These are phyloP conservation scores for Chloroceryle amazona DNA, from an alignment of 2,797 vertebrate species.

Conservation along the genomic window DNA sequence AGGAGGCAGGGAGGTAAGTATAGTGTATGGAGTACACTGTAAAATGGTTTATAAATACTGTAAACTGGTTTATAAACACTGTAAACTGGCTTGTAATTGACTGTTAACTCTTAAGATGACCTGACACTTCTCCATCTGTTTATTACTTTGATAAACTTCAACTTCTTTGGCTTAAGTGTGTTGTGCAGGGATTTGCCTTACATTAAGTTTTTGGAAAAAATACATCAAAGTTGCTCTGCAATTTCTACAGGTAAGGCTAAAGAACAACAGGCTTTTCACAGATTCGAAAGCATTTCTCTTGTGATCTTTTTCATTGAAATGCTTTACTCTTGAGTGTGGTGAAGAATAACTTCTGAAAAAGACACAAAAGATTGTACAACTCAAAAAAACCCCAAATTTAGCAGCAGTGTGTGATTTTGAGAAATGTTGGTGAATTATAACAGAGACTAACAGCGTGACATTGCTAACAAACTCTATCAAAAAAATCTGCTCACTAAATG, in stretches of 20 bases:
- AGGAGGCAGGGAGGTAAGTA: neutral
- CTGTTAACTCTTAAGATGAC: neutral
- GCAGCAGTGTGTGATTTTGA: neutral
- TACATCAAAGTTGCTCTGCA: fast-evolving
- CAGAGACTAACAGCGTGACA: neutral
- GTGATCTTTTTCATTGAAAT: neutral
- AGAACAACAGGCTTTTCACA: neutral
- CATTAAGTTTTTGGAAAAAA: neutral
- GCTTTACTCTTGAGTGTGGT: neutral
- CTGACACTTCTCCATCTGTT: neutral
- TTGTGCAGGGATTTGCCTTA: neutral
- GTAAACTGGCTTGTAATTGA: neutral
- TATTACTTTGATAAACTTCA: neutral
- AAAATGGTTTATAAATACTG: neutral
- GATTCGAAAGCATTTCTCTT: neutral
- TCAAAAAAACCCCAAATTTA: neutral
- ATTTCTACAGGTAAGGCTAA: neutral
- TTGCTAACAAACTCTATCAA: neutral
- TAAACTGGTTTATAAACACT: too few relatives aligned
- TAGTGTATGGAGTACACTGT: neutral
- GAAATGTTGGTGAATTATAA: neutral
- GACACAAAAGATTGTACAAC: neutral
- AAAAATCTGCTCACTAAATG: neutral
- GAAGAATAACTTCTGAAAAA: neutral
- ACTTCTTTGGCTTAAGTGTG: too few relatives aligned